Conservation (phyloP, 2,888 invertebrate species). For the Pheosia tremula region DNA sequence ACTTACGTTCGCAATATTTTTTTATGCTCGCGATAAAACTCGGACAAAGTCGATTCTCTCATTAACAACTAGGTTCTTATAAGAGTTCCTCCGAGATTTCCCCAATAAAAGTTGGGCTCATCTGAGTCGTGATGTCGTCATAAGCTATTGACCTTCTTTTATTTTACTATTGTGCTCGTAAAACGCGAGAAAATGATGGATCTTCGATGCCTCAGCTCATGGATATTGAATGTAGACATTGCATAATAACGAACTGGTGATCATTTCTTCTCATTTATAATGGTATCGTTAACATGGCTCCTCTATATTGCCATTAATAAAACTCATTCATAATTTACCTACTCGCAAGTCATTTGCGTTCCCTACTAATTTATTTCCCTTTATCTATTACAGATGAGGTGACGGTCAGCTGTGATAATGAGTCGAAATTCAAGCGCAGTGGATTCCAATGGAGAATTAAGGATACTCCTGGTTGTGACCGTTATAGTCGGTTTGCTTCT, state of each 20-base stretch:
- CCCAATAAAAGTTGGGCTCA: constrained; percentile 20
- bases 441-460: constrained; percentile 83
- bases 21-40: constrained; percentile 12
- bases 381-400: constrained; percentile 56
- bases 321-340: too few relatives aligned
- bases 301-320: too few relatives aligned
- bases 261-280: background rate
- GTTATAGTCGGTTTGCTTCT: constrained; percentile 84
- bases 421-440: constrained; percentile 65
- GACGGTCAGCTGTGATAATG: constrained; percentile 51
- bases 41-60: constrained; percentile 8
- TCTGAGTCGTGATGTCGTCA: constrained; percentile 34
- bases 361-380: constrained; percentile 7
- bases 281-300: too few relatives aligned
- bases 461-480: constrained; percentile 84
- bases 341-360: background rate
- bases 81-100: constrained; percentile 13
- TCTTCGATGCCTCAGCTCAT: constrained; percentile 19
- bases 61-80: constrained; percentile 5
- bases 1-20: constrained; percentile 9
- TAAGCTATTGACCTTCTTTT: constrained; percentile 54
- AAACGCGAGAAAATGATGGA: constrained; percentile 50
- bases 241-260: background rate
- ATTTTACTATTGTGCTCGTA: constrained; percentile 56
- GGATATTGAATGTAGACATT: constrained; percentile 25